Evolutionary conservation across 2,797 vertebrate genomes (phyloP).

Genomic region (Miichthys miiuy): DNA sequence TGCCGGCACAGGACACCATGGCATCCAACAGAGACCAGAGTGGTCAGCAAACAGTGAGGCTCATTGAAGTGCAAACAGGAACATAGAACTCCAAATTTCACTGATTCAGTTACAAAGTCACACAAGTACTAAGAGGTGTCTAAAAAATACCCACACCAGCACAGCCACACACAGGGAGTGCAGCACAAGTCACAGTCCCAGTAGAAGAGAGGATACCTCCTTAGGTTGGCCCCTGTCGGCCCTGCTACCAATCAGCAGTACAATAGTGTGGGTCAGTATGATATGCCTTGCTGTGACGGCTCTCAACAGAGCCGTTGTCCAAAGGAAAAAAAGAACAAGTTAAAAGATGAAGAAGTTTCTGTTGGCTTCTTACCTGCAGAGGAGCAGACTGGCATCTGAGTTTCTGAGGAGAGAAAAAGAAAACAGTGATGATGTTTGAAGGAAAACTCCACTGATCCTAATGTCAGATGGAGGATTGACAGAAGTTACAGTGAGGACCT

Average conservation of each 20-base stretch:
- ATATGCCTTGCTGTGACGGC: background rate
- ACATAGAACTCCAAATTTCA: background rate
- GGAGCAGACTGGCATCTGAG: conserved; percentile 52
- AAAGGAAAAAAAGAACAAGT: background rate
- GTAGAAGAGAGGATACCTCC: background rate
- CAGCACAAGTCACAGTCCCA: background rate
- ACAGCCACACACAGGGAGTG: background rate
- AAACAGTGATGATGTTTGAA: background rate
- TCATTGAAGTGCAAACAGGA: background rate
- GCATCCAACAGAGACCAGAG: too few relatives aligned
- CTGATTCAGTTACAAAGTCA: background rate
- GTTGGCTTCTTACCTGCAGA: conserved; percentile 59
- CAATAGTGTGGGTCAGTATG: background rate
- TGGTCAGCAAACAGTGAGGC: too few relatives aligned
- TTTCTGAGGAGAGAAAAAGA: conserved; percentile 62
- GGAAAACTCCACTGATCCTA: background rate
- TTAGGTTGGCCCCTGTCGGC: background rate
- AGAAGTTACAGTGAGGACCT: conserved; percentile 4
- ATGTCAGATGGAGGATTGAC: background rate
- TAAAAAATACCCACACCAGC: background rate
- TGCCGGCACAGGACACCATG: too few relatives aligned
- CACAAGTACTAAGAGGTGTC: background rate
- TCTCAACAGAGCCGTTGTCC: background rate
- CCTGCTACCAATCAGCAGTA: background rate
- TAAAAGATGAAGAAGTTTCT: background rate